Percentiles rank a stretch among this genome's conserved stretches.
Conservation (phyloP, 2,888 invertebrate genomes). For the Orchestes rusci region DNA sequence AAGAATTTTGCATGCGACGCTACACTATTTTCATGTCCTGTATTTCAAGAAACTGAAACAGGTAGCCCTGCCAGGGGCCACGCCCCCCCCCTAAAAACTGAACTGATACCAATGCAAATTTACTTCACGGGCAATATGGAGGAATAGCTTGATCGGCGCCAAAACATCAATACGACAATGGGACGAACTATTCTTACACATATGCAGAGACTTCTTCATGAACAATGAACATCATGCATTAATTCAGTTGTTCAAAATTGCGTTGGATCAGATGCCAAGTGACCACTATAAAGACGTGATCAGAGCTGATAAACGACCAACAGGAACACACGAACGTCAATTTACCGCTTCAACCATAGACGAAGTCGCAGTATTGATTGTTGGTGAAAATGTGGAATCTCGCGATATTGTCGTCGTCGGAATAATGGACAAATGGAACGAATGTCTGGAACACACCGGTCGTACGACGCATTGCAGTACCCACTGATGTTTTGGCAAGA, state of each 20-base stretch:
- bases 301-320: constrained; percentile 35
- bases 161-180: constrained; percentile 1
- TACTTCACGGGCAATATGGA: no score
- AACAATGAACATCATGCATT: constrained; percentile 33
- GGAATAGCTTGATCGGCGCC: neutral
- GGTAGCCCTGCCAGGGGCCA: no score
- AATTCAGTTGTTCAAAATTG: constrained; percentile 33
- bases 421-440: neutral
- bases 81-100: no score
- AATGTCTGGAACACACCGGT: constrained; percentile 32
- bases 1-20: no score
- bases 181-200: no score
- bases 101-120: no score
- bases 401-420: no score
- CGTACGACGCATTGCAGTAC: constrained; percentile 26
- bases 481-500: neutral
- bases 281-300: constrained; percentile 36
- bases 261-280: constrained; percentile 32
- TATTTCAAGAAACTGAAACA: no score
- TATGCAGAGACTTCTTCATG: no score
- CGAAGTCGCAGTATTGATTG: neutral
- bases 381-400: neutral
- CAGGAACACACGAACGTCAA: neutral
- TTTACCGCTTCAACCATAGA: neutral
- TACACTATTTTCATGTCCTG: no score